Evolutionary conservation across 1,140 invertebrate species (phyloP).

Genomic region (Bombus terrestris): DNA sequence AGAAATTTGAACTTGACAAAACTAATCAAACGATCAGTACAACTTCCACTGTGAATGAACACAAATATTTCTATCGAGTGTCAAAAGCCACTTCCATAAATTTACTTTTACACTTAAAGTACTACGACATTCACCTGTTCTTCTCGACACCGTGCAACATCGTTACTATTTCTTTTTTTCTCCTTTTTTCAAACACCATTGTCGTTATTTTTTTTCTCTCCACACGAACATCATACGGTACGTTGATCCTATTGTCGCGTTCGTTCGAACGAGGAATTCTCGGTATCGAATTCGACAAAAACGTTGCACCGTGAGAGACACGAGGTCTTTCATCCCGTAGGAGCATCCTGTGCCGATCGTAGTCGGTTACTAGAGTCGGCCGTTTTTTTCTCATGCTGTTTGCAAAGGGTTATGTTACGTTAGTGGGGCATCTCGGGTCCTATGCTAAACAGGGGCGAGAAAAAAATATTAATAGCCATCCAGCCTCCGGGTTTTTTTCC

Average conservation of each 20-base stretch:
- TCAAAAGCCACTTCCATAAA: too few species aligned
- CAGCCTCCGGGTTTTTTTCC: constrained; percentile 76
- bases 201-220: background rate
- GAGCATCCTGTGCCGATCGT: constrained; percentile 12
- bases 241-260: constrained; percentile 24
- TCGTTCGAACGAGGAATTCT: background rate
- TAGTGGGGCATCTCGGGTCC: constrained; percentile 51
- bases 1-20: too few species aligned
- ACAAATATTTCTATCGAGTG: too few species aligned
- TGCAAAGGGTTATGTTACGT: constrained; percentile 71
- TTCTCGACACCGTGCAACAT: background rate
- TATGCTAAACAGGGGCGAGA: constrained; percentile 81
- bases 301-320: constrained; percentile 53
- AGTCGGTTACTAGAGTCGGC: constrained; percentile 42
- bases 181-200: background rate
- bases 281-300: constrained; percentile 7
- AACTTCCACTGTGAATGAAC: too few species aligned
- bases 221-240: constrained; percentile 42
- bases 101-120: too few species aligned
- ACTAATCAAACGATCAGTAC: too few species aligned
- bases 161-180: background rate
- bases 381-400: constrained; percentile 65
- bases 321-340: constrained; percentile 5
- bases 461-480: constrained; percentile 81
- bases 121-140: background rate